A percentile compares a stretch with the other conserved stretches of the same genome.
Evolutionary conservation across 2,113 vertebrate genomes (phyloP).

Genomic region (Hemichromis elongatus): DNA sequence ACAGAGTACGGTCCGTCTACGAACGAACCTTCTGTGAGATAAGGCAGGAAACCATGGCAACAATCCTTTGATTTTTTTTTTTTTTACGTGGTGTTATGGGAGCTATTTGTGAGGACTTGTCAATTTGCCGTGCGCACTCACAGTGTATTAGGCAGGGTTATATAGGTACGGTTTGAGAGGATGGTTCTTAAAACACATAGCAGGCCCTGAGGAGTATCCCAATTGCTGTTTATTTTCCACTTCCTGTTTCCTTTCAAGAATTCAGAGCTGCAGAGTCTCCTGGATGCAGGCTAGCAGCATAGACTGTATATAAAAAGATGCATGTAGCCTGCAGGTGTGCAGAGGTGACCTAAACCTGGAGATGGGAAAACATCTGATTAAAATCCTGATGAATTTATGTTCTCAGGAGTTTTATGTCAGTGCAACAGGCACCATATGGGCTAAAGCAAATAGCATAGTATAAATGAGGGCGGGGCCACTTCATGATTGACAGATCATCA

Average conservation of each 20-base stretch:
- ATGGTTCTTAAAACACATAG: conserved; percentile 1
- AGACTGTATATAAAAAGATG: neutral
- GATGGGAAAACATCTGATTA: neutral
- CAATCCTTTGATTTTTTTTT: conserved; percentile 24
- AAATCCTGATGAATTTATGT: neutral
- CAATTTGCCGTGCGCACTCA: conserved; percentile 27
- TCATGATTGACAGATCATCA: neutral
- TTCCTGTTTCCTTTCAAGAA: conserved; percentile 13
- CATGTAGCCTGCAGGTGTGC: neutral
- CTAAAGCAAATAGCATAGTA: neutral
- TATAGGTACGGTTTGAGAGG: conserved; percentile 15
- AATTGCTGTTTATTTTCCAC: conserved; percentile 5
- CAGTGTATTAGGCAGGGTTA: conserved; percentile 46
- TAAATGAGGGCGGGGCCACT: neutral
- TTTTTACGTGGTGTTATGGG: neutral
- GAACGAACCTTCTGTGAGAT: conserved; percentile 46
- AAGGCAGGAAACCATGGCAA: conserved; percentile 67
- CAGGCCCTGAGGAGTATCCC: conserved; percentile 61
- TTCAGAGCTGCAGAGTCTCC: neutral
- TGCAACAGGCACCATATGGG: neutral
- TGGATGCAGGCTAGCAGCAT: neutral
- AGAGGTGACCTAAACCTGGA: neutral
- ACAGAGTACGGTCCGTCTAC: conserved; percentile 18
- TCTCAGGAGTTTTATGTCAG: neutral
- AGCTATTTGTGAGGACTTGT: conserved; percentile 27